Evolutionary conservation across 2,113 vertebrate species (phyloP).

Genomic region (Uria aalge): DNA sequence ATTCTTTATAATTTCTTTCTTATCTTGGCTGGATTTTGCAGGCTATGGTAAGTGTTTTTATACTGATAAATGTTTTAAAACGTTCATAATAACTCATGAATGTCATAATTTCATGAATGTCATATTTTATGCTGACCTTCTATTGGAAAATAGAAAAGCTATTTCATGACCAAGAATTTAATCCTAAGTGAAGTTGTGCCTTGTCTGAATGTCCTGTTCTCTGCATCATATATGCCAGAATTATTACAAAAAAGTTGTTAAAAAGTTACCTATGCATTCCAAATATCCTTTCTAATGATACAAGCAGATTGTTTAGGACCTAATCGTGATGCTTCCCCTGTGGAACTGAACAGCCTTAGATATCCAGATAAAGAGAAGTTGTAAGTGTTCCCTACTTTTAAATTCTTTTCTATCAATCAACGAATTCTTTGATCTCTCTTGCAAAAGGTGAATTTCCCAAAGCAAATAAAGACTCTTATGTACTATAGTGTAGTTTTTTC

Average conservation of each 20-base stretch:
- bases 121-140: background rate
- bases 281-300: background rate
- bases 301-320: background rate
- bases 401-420: background rate
- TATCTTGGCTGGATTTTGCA: slow-evolving; percentile 65
- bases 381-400: background rate
- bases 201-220: background rate
- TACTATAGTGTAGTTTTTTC: background rate
- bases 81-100: background rate
- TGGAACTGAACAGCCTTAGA: background rate
- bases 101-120: background rate
- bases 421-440: background rate
- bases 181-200: background rate
- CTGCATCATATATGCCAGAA: background rate
- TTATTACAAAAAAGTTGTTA: background rate
- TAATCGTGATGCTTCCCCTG: background rate
- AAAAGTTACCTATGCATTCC: background rate
- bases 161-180: background rate
- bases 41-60: slow-evolving; percentile 77
- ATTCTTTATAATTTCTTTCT: slow-evolving; percentile 52
- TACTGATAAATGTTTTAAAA: background rate
- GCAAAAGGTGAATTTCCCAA: background rate
- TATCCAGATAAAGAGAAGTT: background rate
- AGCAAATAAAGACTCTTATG: background rate
- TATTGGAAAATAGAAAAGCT: background rate